Evolutionary conservation across 2,113 vertebrate species (phyloP), one percentile per base, ranked within the genome.

Genomic region (Nothobranchius kuhntae): DNA sequence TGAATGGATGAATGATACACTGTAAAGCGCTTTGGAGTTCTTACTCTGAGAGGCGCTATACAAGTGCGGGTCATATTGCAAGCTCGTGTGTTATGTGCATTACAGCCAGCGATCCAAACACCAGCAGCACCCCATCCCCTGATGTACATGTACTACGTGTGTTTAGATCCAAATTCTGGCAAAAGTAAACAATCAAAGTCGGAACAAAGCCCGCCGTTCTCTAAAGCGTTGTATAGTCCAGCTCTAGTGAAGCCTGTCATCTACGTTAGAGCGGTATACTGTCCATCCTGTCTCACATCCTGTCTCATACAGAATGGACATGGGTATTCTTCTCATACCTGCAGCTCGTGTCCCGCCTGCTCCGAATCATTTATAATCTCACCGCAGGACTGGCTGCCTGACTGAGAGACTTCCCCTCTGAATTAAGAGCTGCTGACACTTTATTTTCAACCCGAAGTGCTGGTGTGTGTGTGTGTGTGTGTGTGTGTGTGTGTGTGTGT

Each of bases 371-470:
- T 84, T 74, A 71, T 85, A 69, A 69, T 85, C 71, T 51, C 21
- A 53, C 78, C 64, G 46, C 74, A 75, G 83, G 77, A 89, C 73
- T 60, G 55, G 38, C 61, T 46, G 21, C 21, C 21, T 21, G 64
- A 58, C 77, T 53, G 65, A 60, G 70, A 73, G 70, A 71, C 55
- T 45, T 65, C 61, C 50, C 65, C 47, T 38, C 71, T 80, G 85
- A 92, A 92, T 92, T 90, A 92, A 88, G 80, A 91, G 86, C 90
- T 91, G 91, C 78, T 91, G 90, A 92, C 89, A 90, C 73, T 83
- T 86, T 79, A 87, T 87, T 89, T 87, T 90, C 82, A 86, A 85
- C 82, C 77, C 48, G 77, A 76, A 87, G 84, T 86, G 87, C 85
- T 70, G 81, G 63, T 64, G 70, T 86, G n/a, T 38, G 4, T 36